Conservation (phyloP, 2,888 invertebrate species). For the Tetanocera ferruginea region DNA sequence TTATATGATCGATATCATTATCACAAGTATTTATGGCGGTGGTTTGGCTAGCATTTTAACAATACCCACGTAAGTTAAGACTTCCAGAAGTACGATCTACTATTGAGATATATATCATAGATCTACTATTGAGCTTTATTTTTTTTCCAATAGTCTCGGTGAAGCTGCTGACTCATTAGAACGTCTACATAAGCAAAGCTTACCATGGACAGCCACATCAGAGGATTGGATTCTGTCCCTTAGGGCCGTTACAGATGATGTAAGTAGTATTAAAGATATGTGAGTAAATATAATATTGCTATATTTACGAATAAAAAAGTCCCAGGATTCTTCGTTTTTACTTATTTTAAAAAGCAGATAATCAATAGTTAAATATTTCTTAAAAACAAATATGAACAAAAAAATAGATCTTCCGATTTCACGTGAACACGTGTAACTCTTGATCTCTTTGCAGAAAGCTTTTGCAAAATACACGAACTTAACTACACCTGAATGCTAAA, state of each 20-base stretch:
- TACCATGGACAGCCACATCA: slow-evolving; percentile 77
- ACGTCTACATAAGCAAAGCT: slow-evolving; percentile 73
- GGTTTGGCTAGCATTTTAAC: slow-evolving; percentile 78
- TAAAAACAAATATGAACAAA: background rate
- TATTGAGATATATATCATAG: no score
- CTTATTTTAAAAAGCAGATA: background rate
- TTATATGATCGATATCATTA: slow-evolving; percentile 72
- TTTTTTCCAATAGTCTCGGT: slow-evolving; percentile 69
- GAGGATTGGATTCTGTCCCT: slow-evolving; percentile 77
- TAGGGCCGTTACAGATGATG: slow-evolving; percentile 70
- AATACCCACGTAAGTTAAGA: slow-evolving; percentile 71
- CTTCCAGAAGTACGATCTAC: no score
- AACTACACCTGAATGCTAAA: no score
- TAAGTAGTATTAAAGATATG: slow-evolving; percentile 40
- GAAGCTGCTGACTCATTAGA: slow-evolving; percentile 75
- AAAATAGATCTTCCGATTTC: background rate
- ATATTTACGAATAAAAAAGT: background rate
- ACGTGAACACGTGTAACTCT: background rate
- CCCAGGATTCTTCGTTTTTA: background rate
- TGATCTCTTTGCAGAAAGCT: background rate
- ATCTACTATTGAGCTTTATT: no score
- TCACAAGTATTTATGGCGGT: slow-evolving; percentile 76
- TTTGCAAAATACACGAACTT: no score
- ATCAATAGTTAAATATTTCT: background rate
- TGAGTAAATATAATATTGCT: background rate